phyloP scores from a whole-genome alignment of 2,797 vertebrate genomes.

The Sylvia borin region DNA sequence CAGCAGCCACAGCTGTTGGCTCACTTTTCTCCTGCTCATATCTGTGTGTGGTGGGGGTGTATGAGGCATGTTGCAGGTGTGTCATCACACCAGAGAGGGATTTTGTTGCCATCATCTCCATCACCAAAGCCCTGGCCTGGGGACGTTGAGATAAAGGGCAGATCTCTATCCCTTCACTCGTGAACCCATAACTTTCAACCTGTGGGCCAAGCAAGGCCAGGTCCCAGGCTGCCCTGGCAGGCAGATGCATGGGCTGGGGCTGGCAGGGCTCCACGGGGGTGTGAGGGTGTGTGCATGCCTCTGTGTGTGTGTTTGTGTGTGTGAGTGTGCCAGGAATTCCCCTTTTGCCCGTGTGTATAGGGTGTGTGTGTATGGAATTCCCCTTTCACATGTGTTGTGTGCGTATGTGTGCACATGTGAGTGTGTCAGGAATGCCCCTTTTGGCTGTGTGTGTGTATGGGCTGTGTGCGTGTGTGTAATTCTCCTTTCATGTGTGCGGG shows the following conservation, averaged over 20 bases:
- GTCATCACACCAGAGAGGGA: too few relatives aligned
- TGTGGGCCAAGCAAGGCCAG: accelerated
- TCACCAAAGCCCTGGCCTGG: neutral
- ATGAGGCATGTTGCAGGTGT: neutral
- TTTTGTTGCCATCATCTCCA: neutral
- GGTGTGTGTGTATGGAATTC: neutral
- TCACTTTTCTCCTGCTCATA: neutral
- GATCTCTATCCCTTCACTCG: accelerated
- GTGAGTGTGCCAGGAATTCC: neutral
- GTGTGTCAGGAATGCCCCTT: neutral
- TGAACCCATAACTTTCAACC: neutral
- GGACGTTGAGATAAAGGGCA: accelerated
- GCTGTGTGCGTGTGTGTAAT: neutral
- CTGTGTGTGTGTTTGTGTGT: too few relatives aligned
- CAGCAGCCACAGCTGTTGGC: neutral
- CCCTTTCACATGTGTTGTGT: neutral
- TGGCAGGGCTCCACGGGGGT: neutral
- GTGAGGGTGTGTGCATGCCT: neutral
- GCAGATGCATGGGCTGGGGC: neutral
- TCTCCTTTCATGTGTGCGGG: too few relatives aligned
- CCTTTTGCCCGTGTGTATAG: too few relatives aligned
- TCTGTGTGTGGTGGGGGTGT: accelerated
- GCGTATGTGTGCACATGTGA: too few relatives aligned
- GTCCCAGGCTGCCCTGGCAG: neutral
- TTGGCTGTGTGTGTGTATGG: neutral